Percentiles rank a stretch among this genome's conserved stretches.
Evolutionary conservation across 2,888 invertebrate species (phyloP).

Genomic region (Acanthacorydalis orientalis): DNA sequence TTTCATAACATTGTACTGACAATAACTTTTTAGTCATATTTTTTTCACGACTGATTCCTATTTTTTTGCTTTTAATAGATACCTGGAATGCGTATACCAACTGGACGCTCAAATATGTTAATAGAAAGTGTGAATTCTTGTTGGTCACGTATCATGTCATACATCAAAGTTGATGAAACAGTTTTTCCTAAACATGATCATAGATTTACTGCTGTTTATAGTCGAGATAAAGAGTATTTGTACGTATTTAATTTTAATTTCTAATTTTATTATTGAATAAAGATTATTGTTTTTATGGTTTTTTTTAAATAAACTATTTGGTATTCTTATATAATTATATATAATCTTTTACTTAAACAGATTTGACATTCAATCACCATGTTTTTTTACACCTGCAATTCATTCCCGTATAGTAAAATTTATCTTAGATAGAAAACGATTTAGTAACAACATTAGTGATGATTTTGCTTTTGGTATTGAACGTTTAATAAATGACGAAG

Average conservation of each 20-base stretch:
- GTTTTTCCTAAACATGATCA: constrained; percentile 63
- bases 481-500: constrained; percentile 51
- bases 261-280: constrained; percentile 7
- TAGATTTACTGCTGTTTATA: constrained; percentile 75
- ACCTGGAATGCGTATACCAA: constrained; percentile 42
- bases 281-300: too few relatives aligned
- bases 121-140: constrained; percentile 36
- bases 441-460: constrained; percentile 42
- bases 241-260: constrained; percentile 30
- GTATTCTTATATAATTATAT: neutral
- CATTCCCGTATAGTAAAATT: constrained; percentile 83
- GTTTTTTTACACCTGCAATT: constrained; percentile 75
- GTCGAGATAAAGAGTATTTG: constrained; percentile 83
- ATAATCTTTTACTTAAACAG: constrained; percentile 27
- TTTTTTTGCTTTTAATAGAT: constrained; percentile 29
- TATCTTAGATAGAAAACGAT: constrained; percentile 75
- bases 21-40: neutral
- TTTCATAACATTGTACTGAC: neutral
- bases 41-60: too few relatives aligned
- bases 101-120: constrained; percentile 40
- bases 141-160: constrained; percentile 37
- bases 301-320: too few relatives aligned
- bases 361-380: constrained; percentile 64
- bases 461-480: constrained; percentile 72
- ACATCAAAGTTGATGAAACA: constrained; percentile 46